Evolutionary conservation across 2,888 invertebrate species (phyloP).

Genomic region (Nymphalis urticae): DNA sequence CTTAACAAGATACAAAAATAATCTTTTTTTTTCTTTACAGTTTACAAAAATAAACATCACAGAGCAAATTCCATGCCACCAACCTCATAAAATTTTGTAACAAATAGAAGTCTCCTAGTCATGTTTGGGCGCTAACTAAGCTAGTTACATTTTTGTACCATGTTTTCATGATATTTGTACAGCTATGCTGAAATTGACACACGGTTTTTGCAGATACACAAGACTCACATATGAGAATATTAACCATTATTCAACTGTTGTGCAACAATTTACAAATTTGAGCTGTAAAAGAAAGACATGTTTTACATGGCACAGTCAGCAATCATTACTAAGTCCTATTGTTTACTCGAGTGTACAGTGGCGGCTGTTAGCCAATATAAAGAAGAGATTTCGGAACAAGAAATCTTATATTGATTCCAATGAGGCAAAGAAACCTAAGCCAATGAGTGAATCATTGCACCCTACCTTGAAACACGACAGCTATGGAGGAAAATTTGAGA

Average conservation of each 20-base stretch:
- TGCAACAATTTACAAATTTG: slow-evolving; percentile 56
- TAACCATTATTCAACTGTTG: slow-evolving; percentile 49
- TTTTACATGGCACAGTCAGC: slow-evolving; percentile 45
- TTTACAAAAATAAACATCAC: slow-evolving; percentile 48
- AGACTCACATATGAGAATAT: slow-evolving; percentile 61
- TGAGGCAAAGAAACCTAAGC: slow-evolving; percentile 48
- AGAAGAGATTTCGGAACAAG: slow-evolving; percentile 51
- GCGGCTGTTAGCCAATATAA: slow-evolving; percentile 51
- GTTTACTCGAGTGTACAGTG: slow-evolving; percentile 47
- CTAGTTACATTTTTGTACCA: slow-evolving; percentile 54
- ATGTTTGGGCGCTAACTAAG: slow-evolving; percentile 46
- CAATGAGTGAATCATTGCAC: slow-evolving; percentile 64
- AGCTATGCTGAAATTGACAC: slow-evolving; percentile 77
- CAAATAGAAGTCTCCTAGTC: slow-evolving; percentile 42
- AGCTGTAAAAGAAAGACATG: slow-evolving; percentile 58
- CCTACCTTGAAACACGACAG: slow-evolving; percentile 57
- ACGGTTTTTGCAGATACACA: slow-evolving; percentile 75
- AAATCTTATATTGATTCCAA: slow-evolving; percentile 51
- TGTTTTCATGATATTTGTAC: slow-evolving; percentile 49
- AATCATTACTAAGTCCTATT: slow-evolving; percentile 40
- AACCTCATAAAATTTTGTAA: slow-evolving; percentile 39
- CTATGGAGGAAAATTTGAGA: slow-evolving; percentile 61
- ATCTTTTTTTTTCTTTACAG: slow-evolving; percentile 60
- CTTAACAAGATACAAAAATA: too few relatives aligned
- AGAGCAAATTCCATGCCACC: slow-evolving; percentile 72